Evolutionary conservation across 2,888 invertebrate species (phyloP).

Genomic region (Epicampocera succincta): DNA sequence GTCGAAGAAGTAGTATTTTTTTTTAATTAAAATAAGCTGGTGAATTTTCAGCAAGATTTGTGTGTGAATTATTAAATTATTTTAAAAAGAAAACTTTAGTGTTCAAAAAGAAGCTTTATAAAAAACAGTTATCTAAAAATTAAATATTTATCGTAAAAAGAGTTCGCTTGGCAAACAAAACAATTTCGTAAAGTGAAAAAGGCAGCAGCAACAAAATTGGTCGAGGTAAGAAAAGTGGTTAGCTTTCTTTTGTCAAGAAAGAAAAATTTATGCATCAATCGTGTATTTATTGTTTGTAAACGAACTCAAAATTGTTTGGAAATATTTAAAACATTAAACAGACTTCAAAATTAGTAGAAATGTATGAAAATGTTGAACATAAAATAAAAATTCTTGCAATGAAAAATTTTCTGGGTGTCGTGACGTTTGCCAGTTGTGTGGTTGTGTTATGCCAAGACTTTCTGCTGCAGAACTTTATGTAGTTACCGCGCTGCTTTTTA

Average conservation of each 20-base stretch:
- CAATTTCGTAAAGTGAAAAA: conserved; percentile 33
- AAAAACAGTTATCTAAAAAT: conserved; percentile 6
- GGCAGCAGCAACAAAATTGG: conserved; percentile 63
- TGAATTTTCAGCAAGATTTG: conserved; percentile 54
- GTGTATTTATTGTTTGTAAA: conserved; percentile 38
- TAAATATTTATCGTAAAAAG: conserved; percentile 21
- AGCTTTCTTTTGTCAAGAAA: conserved; percentile 71
- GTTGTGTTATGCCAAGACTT: conserved; percentile 59
- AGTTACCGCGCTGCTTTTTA: conserved; percentile 74
- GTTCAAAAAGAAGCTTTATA: neutral
- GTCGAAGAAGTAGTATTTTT: conserved; percentile 61
- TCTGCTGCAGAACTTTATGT: conserved; percentile 42
- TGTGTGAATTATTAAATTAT: conserved; percentile 22
- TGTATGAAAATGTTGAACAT: conserved; percentile 46
- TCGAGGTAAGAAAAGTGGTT: conserved; percentile 74
- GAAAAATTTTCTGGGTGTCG: conserved; percentile 75
- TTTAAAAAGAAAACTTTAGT: conserved; percentile 13
- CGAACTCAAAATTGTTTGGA: neutral
- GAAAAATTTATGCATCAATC: conserved; percentile 68
- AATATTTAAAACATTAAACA: neutral
- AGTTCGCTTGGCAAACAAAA: conserved; percentile 35
- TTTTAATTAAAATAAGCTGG: conserved; percentile 58
- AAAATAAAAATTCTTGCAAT: conserved; percentile 58
- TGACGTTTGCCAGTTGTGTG: conserved; percentile 75
- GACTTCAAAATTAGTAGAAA: neutral